A percentile compares a stretch with the other conserved stretches of the same genome.
Evolutionary conservation across 1,140 invertebrate species (phyloP).

Genomic region (Homalodisca vitripennis): DNA sequence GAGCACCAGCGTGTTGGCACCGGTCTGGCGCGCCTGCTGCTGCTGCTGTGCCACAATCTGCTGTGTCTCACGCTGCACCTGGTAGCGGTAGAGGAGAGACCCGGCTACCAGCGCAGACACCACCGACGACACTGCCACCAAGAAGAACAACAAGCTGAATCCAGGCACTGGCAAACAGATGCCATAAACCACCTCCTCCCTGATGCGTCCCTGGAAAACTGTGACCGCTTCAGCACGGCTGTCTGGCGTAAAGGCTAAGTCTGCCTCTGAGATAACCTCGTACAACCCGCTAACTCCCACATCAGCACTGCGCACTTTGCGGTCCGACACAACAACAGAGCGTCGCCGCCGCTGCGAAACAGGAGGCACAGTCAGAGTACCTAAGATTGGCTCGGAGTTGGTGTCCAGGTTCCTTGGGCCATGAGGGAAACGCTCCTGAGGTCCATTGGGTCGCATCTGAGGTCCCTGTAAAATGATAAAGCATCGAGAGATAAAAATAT

Average conservation of each 20-base stretch:
- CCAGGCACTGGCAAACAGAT: constrained; percentile 87
- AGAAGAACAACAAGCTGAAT: constrained; percentile 83
- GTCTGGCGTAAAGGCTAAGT: constrained; percentile 87
- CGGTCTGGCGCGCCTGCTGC: constrained; percentile 47
- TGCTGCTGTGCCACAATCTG: constrained; percentile 46
- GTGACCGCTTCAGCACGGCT: constrained; percentile 75
- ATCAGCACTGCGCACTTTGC: constrained; percentile 74
- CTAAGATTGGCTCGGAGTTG: constrained; percentile 43
- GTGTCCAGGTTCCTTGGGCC: constrained; percentile 71
- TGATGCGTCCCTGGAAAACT: constrained; percentile 82
- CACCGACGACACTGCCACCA: constrained; percentile 80
- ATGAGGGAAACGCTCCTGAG: constrained; percentile 71
- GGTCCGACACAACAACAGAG: constrained; percentile 65
- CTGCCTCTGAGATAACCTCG: constrained; percentile 89
- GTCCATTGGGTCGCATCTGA: neutral
- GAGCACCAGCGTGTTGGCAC: constrained; percentile 38
- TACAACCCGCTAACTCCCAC: constrained; percentile 84
- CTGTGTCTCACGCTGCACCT: constrained; percentile 64
- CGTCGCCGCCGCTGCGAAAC: constrained; percentile 54
- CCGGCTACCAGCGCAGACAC: constrained; percentile 77
- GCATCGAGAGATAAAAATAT: too few species aligned
- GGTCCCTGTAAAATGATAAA: constrained; percentile 17
- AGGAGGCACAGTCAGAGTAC: constrained; percentile 38
- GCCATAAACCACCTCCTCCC: constrained; percentile 82
- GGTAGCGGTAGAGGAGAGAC: constrained; percentile 70